Evolutionary conservation across 64 coral and sea anemone species (phyloP), one percentile per base, ranked within the genome.

Genomic region (Acropora yongei): DNA sequence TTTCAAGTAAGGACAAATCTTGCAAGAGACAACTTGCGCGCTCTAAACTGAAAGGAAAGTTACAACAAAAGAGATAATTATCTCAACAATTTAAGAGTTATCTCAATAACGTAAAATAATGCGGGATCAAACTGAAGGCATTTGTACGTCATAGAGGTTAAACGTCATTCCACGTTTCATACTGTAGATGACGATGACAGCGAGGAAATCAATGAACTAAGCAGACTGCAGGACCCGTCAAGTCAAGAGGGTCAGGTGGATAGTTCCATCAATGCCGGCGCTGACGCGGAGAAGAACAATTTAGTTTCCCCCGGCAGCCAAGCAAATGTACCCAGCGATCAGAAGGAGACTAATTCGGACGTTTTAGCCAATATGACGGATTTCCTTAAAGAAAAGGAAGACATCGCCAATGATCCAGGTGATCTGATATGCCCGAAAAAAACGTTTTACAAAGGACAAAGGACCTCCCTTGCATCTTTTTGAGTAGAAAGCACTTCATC

Each of bases 141-240:
- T 30, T 30, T 30, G 30, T 30, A 30, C 30, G 30, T 30, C 30
- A 30, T 30, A 55, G 0, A 55, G 13, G 60, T 63, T 63, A 20
- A 20, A 9, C 61, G 9, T 12, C 4, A 46, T 9, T 83, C 58
- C 5, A 20, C 40, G 6, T 11, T 18, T 49, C 12, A 4, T 71
- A 10, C 11, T 49, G 0, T 48, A 85, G 82, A 85, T 85, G 63
- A 85, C 41, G 49, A 49, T 71, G 82, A 85, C 65, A 85, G 17
- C 66, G 82, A 85, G 8, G 82, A 85, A 30, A 85, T 85, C 47
- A 85, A 85, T 71, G 82, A 69, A 69, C 82, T 85, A 8, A 85
- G 82, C 30, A 44, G 82, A 17, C 65, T 85, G 2, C 82, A 85
- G 61, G 82, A 85, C 82, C 82, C 82, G 13, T 65, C 44, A 41